Evolutionary conservation across 30 jellyfish, hydroid and myxozoan genomes (phyloP).

Genomic region (Hydractinia echinata): DNA sequence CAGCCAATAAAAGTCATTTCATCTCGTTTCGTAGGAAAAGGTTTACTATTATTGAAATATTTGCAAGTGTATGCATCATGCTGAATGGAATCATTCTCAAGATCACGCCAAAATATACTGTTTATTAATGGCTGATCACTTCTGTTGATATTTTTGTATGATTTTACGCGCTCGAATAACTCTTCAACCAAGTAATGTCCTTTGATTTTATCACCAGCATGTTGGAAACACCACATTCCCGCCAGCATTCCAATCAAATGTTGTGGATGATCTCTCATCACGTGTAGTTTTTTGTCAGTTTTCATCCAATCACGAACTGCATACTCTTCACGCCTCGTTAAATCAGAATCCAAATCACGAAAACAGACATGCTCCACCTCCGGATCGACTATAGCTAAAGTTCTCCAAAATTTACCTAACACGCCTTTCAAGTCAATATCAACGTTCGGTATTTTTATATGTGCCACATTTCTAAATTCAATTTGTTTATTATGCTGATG

Average conservation of each 20-base stretch:
- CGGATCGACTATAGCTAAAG: background rate
- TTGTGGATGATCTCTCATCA: constrained; percentile 12
- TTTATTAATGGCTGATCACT: background rate
- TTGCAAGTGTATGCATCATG: too few relatives aligned
- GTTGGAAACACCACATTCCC: background rate
- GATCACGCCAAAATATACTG: background rate
- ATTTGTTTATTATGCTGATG: background rate
- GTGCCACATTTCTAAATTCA: background rate
- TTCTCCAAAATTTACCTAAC: background rate
- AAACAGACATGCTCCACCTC: background rate
- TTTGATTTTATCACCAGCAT: background rate
- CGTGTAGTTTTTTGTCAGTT: background rate
- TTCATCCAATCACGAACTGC: constrained; percentile 13
- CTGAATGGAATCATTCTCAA: too few relatives aligned
- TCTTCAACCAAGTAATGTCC: background rate
- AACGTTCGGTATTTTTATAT: background rate
- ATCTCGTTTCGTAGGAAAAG: too few relatives aligned
- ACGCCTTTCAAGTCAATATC: background rate
- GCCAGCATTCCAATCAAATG: background rate
- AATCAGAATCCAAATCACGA: background rate
- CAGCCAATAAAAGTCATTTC: too few relatives aligned
- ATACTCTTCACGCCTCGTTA: background rate
- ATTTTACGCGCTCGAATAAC: background rate
- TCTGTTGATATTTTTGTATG: background rate
- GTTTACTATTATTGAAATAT: too few relatives aligned